Evolutionary conservation across 2,797 vertebrate species (phyloP).

Genomic region (Cheirogaleus major): DNA sequence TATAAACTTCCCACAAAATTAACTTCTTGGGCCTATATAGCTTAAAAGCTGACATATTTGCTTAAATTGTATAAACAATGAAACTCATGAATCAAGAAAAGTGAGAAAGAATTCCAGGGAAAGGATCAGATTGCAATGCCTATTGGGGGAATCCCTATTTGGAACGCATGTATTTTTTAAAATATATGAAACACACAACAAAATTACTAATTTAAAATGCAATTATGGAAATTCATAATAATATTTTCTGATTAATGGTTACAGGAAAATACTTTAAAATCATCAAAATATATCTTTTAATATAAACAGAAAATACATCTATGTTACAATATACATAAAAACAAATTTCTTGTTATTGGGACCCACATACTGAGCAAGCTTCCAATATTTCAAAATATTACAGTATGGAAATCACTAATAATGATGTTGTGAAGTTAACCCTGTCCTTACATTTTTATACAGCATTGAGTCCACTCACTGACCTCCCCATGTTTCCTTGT

Average conservation of each 20-base stretch:
- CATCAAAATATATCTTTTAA: background rate
- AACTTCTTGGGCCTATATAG: background rate
- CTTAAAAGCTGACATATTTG: background rate
- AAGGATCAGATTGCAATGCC: background rate
- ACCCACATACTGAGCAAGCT: background rate
- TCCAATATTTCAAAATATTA: background rate
- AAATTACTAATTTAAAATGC: background rate
- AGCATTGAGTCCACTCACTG: background rate
- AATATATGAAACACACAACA: background rate
- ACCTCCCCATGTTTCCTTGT: background rate
- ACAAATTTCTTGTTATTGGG: background rate
- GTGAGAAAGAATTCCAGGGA: background rate
- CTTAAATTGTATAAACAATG: background rate
- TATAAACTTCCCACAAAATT: background rate
- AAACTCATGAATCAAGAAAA: background rate
- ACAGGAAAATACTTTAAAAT: background rate
- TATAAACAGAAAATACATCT: background rate
- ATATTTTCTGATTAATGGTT: background rate
- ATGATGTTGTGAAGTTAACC: background rate
- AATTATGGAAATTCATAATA: background rate
- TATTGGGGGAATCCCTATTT: background rate
- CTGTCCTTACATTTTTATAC: background rate
- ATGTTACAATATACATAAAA: background rate
- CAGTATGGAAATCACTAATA: background rate
- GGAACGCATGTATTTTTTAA: background rate